These are phyloP conservation scores for Lagopus muta DNA, from an alignment of 2,113 vertebrate genomes.

Conservation along the genomic window DNA sequence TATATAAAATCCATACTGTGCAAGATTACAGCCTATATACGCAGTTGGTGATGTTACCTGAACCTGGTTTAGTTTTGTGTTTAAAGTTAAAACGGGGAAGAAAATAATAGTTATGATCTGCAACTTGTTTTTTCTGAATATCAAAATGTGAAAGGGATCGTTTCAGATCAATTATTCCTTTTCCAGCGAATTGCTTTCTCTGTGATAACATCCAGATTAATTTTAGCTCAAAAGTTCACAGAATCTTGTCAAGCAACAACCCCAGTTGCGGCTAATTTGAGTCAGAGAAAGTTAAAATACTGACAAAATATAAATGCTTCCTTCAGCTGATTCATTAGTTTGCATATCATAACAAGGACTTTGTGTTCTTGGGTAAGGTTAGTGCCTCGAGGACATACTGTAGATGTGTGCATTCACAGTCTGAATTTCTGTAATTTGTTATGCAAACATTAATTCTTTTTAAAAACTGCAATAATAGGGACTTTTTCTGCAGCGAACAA, in stretches of 20 bases:
- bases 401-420: not conserved
- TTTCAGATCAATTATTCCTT: slow-evolving; percentile 28
- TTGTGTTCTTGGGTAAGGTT: slow-evolving; percentile 32
- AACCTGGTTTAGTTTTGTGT: not conserved
- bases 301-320: slow-evolving; percentile 55
- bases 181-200: slow-evolving; percentile 31
- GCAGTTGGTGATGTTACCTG: not conserved
- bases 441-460: slow-evolving; percentile 49
- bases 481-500: slow-evolving; percentile 1
- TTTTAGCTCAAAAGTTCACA: slow-evolving; percentile 54
- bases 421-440: slow-evolving; percentile 54
- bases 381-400: slow-evolving; percentile 25
- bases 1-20: rapidly evolving
- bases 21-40: not conserved
- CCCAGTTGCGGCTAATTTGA: slow-evolving; percentile 19
- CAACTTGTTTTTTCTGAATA: not conserved
- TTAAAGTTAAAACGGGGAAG: not conserved
- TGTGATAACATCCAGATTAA: slow-evolving; percentile 34
- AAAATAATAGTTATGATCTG: not conserved
- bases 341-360: slow-evolving; percentile 35
- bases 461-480: slow-evolving; percentile 37
- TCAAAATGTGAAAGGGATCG: not conserved
- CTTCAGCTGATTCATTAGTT: slow-evolving; percentile 16
- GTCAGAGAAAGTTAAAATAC: slow-evolving; percentile 39
- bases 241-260: not conserved